Evolutionary conservation across 2,888 invertebrate genomes (phyloP).

Genomic region (Rugalucina vietnamica): DNA sequence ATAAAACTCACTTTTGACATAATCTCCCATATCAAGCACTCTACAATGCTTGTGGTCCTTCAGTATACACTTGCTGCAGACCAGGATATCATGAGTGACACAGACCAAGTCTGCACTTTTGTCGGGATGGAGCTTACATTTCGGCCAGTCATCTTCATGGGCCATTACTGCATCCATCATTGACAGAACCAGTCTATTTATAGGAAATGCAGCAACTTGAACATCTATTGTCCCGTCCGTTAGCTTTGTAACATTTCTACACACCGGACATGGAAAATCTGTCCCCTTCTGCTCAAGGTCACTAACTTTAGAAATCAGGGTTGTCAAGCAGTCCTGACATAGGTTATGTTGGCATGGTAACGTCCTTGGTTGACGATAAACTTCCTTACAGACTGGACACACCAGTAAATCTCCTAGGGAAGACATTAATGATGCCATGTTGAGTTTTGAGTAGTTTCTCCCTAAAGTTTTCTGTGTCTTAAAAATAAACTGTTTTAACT

Average conservation of each 20-base stretch:
- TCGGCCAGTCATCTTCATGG: conserved; percentile 61
- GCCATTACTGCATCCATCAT: conserved; percentile 64
- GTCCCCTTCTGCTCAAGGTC: conserved; percentile 55
- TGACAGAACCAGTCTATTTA: conserved; percentile 60
- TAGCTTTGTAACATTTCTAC: conserved; percentile 55
- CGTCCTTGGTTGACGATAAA: conserved; percentile 56
- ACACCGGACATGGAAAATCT: conserved; percentile 62
- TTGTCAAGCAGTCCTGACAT: conserved; percentile 59
- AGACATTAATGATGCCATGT: conserved; percentile 58
- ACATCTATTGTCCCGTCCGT: conserved; percentile 58
- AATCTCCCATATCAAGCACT: conserved; percentile 62
- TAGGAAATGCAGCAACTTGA: conserved; percentile 58
- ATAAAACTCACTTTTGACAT: conserved; percentile 59
- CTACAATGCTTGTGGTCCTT: conserved; percentile 57
- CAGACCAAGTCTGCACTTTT: conserved; percentile 60
- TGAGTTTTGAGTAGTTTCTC: no score
- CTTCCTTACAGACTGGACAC: conserved; percentile 63
- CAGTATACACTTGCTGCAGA: conserved; percentile 62
- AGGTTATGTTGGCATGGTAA: conserved; percentile 63
- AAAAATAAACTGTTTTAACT: no score
- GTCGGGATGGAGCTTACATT: conserved; percentile 61
- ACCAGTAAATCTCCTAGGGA: conserved; percentile 59
- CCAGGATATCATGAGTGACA: conserved; percentile 60
- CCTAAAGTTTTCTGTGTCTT: no score
- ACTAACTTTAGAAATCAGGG: conserved; percentile 55